Conservation (phyloP, 2,888 invertebrate genomes). For the Drosophila sordidapex region DNA sequence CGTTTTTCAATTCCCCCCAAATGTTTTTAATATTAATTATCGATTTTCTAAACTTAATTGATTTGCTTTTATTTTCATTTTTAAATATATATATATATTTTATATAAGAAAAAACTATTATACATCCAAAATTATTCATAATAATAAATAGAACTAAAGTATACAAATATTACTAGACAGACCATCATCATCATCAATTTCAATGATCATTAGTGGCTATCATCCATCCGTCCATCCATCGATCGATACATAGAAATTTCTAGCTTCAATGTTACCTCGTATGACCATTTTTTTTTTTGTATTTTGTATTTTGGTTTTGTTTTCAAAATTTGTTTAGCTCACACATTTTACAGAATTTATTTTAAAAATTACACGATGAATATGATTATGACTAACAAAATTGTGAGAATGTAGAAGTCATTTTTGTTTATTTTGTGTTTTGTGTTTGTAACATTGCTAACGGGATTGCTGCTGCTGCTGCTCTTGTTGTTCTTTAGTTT, state of each 20-base stretch:
- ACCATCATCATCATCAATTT: conserved; percentile 47
- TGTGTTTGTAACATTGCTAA: conserved; percentile 34
- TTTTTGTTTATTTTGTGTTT: conserved; percentile 48
- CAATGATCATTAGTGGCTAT: conserved; percentile 40
- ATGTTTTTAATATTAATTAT: not conserved
- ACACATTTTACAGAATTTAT: conserved; percentile 63
- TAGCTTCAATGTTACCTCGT: conserved; percentile 36
- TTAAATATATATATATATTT: conserved; percentile 68
- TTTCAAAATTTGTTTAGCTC: conserved; percentile 48
- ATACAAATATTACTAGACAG: conserved; percentile 81
- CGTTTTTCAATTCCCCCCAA: not conserved
- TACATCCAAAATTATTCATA: conserved; percentile 82
- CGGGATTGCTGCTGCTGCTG: conserved; percentile 22
- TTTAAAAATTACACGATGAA: conserved; percentile 76
- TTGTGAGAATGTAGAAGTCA: conserved; percentile 81
- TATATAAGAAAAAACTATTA: conserved; percentile 84
- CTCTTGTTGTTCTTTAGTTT: conserved; percentile 23
- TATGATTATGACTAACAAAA: conserved; percentile 78
- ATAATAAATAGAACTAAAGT: conserved; percentile 83
- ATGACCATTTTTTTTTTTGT: conserved; percentile 11
- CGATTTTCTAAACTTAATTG: conserved; percentile 71
- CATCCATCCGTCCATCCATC: conserved; percentile 13
- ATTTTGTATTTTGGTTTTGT: conserved; percentile 1
- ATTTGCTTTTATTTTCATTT: conserved; percentile 79
- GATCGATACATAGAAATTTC: conserved; percentile 24